These are phyloP conservation scores for Drosophila monieri DNA, from an alignment of 2,888 invertebrate genomes.

Conservation along the genomic window DNA sequence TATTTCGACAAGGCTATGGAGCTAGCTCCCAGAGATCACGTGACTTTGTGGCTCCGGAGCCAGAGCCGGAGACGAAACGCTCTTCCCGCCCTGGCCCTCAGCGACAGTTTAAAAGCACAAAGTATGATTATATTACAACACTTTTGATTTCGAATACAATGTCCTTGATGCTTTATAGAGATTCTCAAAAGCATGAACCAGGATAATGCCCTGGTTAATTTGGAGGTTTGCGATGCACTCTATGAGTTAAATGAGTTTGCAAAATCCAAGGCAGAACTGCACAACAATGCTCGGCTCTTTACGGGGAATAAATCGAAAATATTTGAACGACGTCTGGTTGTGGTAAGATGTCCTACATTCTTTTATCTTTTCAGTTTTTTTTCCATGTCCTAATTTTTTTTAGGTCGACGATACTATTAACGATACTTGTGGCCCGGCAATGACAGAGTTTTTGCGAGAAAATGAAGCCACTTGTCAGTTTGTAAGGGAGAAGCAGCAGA, in stretches of 20 bases:
- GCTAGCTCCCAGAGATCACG: conserved; percentile 65
- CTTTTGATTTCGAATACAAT: background rate
- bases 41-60: conserved; percentile 74
- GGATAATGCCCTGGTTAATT: conserved; percentile 69
- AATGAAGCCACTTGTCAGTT: conserved; percentile 53
- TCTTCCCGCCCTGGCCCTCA: conserved; percentile 65
- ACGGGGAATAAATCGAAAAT: conserved; percentile 70
- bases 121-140: conserved; percentile 49
- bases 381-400: background rate
- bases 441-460: conserved; percentile 74
- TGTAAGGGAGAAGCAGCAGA: background rate
- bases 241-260: conserved; percentile 81
- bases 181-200: conserved; percentile 15
- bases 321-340: conserved; percentile 69
- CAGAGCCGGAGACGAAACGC: conserved; percentile 74
- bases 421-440: conserved; percentile 69
- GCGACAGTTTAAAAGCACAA: conserved; percentile 68
- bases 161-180: conserved; percentile 13
- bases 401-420: conserved; percentile 78
- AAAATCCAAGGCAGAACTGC: conserved; percentile 70
- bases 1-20: conserved; percentile 77
- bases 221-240: conserved; percentile 80
- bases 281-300: conserved; percentile 71
- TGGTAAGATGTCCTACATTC: conserved; percentile 55
- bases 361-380: background rate